Base-by-base conservation (phyloP, 1,140 invertebrate species). In the Lepidurus arcticus region DNA sequence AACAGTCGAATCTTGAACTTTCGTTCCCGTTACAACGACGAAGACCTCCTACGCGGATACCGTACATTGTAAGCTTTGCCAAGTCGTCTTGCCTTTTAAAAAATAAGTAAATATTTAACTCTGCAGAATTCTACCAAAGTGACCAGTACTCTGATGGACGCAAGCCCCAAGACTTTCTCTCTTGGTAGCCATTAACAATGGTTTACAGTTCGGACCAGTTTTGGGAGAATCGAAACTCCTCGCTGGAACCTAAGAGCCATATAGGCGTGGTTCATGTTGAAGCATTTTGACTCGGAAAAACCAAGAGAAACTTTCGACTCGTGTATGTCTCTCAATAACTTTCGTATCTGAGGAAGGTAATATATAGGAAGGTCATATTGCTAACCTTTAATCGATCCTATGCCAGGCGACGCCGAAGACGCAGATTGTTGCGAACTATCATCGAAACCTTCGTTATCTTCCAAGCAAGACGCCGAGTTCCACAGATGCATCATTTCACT, bases 371-470 rank as follows among this genome's bases (percentile, higher is more conserved):
- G 53, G 16, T 65, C 45, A 65, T 7, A 65, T 9, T 7, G 53
- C 53, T 65, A 65, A 65, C 53, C 53, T 65, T 65, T 65, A 65
- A 65, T 65, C 53, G 53, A 65, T 65, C 53, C 53, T 65, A 65
- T 65, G 53, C 53, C 53, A 65, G 53, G 53, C 16, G 53, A 65
- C 13, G 53, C 53, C 13, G 53, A 65, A 65, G 53, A 65, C 13
- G 53, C 53, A 1, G 53, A 65, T 3, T n/a, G 53, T 65, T 65
- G 16, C 21, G n/a, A 65, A 65, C 53, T 65, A 13, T 65, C 53
- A 16, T 65, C 53, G 21, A 21, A 65, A 16, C 53, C 53, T 65
- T 65, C 53, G 21, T 13, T 65, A 21, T 65, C 53, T n/a, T 65
- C 53, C 53, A 65, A 65, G 53, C 53, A 65, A 65, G 53, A 65